A percentile compares a stretch with the other conserved stretches of the same genome.
These are phyloP conservation scores for Tadarida brasiliensis DNA, from an alignment of 2,797 vertebrate species.

Conservation along the genomic window DNA sequence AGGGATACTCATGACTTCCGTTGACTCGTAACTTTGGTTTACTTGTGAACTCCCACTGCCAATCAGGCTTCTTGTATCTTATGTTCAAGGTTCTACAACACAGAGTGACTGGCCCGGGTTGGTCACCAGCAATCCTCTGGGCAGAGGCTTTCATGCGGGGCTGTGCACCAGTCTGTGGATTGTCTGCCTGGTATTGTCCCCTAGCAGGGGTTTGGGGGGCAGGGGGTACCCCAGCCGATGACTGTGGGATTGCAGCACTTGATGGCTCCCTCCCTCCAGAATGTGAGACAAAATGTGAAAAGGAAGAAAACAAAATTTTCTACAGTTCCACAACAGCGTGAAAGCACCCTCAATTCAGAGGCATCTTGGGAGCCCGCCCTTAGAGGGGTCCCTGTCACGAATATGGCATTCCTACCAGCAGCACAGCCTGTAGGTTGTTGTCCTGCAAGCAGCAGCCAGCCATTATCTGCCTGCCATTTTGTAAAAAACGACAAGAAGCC, in stretches of 20 bases:
- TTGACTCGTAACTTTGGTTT: neutral
- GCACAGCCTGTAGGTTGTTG: neutral
- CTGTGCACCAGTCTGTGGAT: neutral
- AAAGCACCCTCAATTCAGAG: neutral
- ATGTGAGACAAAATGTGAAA: neutral
- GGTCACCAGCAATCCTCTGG: neutral
- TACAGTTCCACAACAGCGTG: neutral
- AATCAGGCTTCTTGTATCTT: neutral
- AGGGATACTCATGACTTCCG: neutral
- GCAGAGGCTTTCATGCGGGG: neutral
- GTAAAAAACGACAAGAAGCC: neutral
- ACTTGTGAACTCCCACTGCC: neutral
- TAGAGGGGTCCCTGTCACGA: neutral
- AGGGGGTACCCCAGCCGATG: neutral
- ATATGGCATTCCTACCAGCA: neutral
- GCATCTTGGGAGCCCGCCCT: neutral
- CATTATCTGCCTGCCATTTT: conserved; percentile 47
- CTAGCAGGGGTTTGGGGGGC: rapidly evolving
- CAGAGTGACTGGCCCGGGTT: neutral
- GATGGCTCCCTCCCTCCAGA: neutral
- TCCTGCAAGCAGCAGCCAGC: neutral
- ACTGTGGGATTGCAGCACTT: neutral
- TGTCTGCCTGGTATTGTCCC: neutral
- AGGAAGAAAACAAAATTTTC: conserved; percentile 13
- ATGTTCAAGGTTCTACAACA: neutral